These are phyloP conservation scores for Pagetopsis macropterus DNA, from an alignment of 2,797 vertebrate species.

Conservation along the genomic window DNA sequence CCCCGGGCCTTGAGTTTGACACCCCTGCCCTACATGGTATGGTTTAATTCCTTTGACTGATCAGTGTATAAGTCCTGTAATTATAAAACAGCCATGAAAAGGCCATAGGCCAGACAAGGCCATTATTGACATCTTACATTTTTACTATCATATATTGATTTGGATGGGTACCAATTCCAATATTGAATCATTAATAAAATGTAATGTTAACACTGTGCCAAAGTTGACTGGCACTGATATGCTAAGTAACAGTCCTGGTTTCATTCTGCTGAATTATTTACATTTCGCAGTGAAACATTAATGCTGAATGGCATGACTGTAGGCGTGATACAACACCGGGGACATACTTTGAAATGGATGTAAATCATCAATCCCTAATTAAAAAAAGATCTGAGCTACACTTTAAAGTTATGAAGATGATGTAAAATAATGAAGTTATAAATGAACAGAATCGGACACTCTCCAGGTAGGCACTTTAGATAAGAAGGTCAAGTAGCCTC, in stretches of 20 bases:
- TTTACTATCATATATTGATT: constrained; percentile 53
- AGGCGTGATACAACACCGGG: constrained; percentile 49
- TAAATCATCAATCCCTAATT: constrained; percentile 19
- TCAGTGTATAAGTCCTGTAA: neutral
- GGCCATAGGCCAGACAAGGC: constrained; percentile 10
- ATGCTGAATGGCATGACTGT: constrained; percentile 53
- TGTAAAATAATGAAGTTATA: constrained; percentile 25
- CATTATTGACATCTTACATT: constrained; percentile 24
- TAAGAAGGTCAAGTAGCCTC: constrained; percentile 42
- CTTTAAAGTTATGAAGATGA: constrained; percentile 13
- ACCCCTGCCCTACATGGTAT: too few relatives aligned
- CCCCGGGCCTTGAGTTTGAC: too few relatives aligned
- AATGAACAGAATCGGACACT: constrained; percentile 32
- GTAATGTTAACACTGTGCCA: constrained; percentile 56
- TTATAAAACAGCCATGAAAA: constrained; percentile 4
- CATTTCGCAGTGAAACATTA: constrained; percentile 56
- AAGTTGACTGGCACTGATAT: constrained; percentile 44
- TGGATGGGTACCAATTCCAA: constrained; percentile 49
- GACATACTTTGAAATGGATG: constrained; percentile 19
- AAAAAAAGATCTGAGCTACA: constrained; percentile 4
- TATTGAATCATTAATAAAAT: constrained; percentile 64
- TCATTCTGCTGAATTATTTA: constrained; percentile 60
- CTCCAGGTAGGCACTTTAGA: constrained; percentile 34
- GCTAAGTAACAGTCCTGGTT: constrained; percentile 48
- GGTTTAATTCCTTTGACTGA: constrained; percentile 36